Base-by-base conservation (phyloP, 2,113 vertebrate genomes). In the Labeo catla region DNA sequence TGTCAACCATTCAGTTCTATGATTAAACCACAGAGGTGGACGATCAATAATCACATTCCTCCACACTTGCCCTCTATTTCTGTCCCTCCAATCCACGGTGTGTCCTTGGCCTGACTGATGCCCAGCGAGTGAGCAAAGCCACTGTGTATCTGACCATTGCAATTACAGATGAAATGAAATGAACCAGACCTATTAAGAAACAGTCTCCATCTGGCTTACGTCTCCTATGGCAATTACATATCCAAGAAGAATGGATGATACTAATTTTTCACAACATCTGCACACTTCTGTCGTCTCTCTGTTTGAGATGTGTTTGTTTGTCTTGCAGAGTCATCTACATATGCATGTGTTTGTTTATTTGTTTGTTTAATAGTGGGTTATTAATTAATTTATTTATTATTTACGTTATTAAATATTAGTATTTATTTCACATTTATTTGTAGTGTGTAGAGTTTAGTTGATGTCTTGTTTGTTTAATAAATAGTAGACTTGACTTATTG, bases 191-290 rank as follows among this genome's bases (percentile, higher is more conserved):
- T 50, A 49, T 87, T 77, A 76, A 74, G 79, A 86, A 87, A 45
- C 59, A 73, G 77, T 84, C 83, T 70, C 45, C 59, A 21, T 76
- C 80, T 87, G 83, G 54, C 65, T 82, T 77, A 34, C 66, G 70
- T 84, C 63, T 82, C 87, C 57, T 65, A 68, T 50, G 50, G 79
- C 54, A 85, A 84, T 78, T 74, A 76, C 66, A 74, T 84, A 83
- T 88, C 77, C 74, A 66, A 88, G 72, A 72, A 86, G 65, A 82
- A 78, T 43, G 57, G 43, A 84, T 76, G 65, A 54, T n/a, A n/a
- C 68, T 79, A 23, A 68, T 86, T 86, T 77, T 52, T 36, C 61
- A 16, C 47, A 61, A 80, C 76, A 81, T 87, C 73, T 88, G 76
- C 80, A 63, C 57, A 65, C 84, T 9, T 84, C 49, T 9, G 76